Evolutionary conservation across 1,140 invertebrate species (phyloP), one percentile per base, ranked within the genome.

Genomic region (Glomeris maerens): DNA sequence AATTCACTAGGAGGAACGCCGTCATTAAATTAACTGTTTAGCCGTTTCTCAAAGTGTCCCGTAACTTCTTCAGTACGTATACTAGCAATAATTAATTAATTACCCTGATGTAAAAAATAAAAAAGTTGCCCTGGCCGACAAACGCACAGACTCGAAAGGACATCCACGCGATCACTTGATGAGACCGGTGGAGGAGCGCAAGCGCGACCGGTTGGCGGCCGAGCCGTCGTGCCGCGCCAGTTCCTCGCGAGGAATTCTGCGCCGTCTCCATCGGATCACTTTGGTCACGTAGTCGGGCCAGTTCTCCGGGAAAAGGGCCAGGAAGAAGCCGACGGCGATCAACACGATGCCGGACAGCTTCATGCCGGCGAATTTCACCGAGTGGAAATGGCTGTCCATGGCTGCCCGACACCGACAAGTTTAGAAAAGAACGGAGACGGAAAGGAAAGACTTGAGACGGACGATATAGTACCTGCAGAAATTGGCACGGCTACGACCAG

Each of bases 211-310:
- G 25, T 55, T 58, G 63, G 78, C 52, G 76, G 72, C 49, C 66
- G 72, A 55, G 64, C 74, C 64, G 73, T 74, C 61, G 69, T 67
- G 55, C 76, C 78, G 60, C 78, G 75, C 52, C 75, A 68, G 57
- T 2, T 3, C 3, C 4, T 50, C 40, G 2, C 31, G 26, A 29
- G 7, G 22, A 4, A 27, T 3, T 4, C 72, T 75, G 60, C 76
- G 70, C 54, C 81, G 71, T 57, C 77, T 78, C 78, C 77, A 89
- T 84, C 85, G 80, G 55, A 93, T 73, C 42, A 91, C 68, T 57
- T 83, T 74, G 53, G 85, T 89, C 62, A 92, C 86, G 64, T 91
- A 92, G 62, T 91, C 83, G 2, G 89, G 87, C 90, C 90, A 95
- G 68, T 93, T 90, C 64, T 90, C 84, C 1, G 90, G 91, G 58